Evolutionary conservation across 2,113 vertebrate genomes (phyloP), one percentile per base, ranked within the genome.

Genomic region (Neotoma lepida): DNA sequence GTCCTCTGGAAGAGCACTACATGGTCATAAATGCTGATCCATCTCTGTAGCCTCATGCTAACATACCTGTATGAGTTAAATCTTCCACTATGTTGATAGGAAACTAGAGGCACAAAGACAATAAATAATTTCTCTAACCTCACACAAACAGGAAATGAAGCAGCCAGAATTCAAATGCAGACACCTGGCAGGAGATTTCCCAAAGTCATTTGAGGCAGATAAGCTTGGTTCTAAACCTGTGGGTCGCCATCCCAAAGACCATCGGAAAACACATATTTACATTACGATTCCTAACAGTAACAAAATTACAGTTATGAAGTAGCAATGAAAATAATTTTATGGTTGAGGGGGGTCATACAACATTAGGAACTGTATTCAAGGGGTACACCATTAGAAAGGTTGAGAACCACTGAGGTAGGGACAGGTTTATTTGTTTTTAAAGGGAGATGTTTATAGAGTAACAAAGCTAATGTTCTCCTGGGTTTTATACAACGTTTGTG

Each of bases 81-180:
- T 33, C 49, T 20, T 35, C 5, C 76, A 86, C 86, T 88, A 41
- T 85, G 44, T 77, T 90, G 9, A 73, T 70, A 14, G 95, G 28
- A 28, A 95, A 93, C 68, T 18, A 39, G 61, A 91, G 46, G 76
- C n/a, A 61, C 35, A 93, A 14, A 78, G 87, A 82, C 30, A 8
- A 56, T 94, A 64, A 94, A 63, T 49, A 81, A 73, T n/a, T 90
- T 93, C 64, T 63, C 44, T 33, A 56, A 54, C 68, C 41, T 86
- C 56, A 76, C 6, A 18, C 71, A 82, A 44, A 39, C 70, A 49
- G 8, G 70, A 66, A 80, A 28, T n/a, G 5, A 77, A 94, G n/a
- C 46, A 88, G 46, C 30, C 64, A 76, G 74, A 78, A 82, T 80
- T 86, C 35, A 93, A 13, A 80, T 9, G 87, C 30, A 86, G 35